A percentile compares a stretch with the other conserved stretches of the same genome.
These are phyloP conservation scores for Tinamus major DNA, from an alignment of 2,797 vertebrate species.

Conservation along the genomic window DNA sequence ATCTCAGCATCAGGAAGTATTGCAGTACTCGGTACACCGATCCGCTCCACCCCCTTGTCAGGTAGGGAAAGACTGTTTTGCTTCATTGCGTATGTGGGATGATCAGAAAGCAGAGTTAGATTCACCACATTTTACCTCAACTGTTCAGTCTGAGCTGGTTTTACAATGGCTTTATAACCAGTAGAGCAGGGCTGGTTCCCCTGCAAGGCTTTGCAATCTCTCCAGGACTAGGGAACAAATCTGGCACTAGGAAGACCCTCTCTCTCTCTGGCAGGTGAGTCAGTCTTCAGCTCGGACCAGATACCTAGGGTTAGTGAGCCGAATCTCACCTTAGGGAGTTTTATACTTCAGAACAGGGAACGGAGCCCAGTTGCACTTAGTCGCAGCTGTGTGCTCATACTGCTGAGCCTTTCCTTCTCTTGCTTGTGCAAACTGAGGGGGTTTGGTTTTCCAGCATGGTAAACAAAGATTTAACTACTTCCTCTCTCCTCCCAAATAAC, in stretches of 20 bases:
- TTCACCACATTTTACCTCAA: neutral
- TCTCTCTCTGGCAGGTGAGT: neutral
- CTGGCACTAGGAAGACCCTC: neutral
- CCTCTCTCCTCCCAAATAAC: slow-evolving; percentile 26
- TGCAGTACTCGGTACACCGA: neutral
- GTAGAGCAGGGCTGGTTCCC: neutral
- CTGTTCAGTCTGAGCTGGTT: neutral
- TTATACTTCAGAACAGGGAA: neutral
- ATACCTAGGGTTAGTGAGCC: neutral
- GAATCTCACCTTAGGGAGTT: neutral
- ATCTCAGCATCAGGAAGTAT: neutral
- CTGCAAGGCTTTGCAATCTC: neutral
- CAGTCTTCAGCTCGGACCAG: neutral
- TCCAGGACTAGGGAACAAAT: neutral
- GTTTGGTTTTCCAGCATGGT: neutral
- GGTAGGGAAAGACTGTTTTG: neutral
- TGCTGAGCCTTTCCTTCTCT: slow-evolving; percentile 9
- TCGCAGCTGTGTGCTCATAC: neutral
- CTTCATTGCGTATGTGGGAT: neutral
- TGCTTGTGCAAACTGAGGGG: neutral
- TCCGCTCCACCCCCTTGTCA: neutral
- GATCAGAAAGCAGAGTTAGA: neutral
- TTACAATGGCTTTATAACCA: neutral
- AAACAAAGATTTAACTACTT: slow-evolving; percentile 57
- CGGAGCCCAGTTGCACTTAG: neutral